phyloP scores from a whole-genome alignment of 2,797 vertebrate genomes.

The Simalia tracyae region DNA sequence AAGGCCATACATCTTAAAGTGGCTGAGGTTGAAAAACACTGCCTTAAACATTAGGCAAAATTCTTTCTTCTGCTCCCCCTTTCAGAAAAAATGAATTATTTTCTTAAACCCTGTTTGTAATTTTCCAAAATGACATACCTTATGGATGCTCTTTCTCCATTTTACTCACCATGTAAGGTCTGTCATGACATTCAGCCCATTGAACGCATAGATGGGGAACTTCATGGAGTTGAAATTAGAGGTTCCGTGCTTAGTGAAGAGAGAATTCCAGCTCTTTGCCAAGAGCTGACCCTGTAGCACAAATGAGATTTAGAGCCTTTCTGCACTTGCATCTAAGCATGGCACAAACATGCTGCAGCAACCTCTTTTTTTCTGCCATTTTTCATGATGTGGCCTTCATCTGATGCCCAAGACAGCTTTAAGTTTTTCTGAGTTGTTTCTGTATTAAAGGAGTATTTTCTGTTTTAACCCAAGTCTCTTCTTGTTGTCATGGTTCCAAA shows the following conservation, averaged over 20 bases:
- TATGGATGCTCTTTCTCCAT: background rate
- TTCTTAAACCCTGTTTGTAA: background rate
- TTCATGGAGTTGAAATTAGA: background rate
- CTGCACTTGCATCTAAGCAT: background rate
- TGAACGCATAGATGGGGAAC: slow-evolving; percentile 66
- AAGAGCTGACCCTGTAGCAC: slow-evolving; percentile 59
- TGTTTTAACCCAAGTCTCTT: background rate
- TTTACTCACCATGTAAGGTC: slow-evolving; percentile 58
- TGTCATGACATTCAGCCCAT: slow-evolving; percentile 37
- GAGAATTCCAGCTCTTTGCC: slow-evolving; percentile 63
- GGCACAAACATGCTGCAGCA: background rate
- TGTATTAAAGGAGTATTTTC: background rate
- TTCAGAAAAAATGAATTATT: background rate
- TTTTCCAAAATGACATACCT: background rate
- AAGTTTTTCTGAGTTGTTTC: background rate
- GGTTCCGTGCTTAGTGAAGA: slow-evolving; percentile 40
- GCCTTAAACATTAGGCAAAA: background rate
- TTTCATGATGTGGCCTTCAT: background rate
- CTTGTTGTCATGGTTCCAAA: background rate
- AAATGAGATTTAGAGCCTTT: rapidly evolving
- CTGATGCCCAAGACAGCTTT: background rate
- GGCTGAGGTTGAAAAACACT: background rate
- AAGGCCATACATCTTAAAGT: background rate
- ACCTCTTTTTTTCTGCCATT: background rate
- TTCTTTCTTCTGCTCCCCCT: background rate